Base-by-base conservation (phyloP, 2,797 vertebrate genomes). In the Rhadinocentrus ornatus region DNA sequence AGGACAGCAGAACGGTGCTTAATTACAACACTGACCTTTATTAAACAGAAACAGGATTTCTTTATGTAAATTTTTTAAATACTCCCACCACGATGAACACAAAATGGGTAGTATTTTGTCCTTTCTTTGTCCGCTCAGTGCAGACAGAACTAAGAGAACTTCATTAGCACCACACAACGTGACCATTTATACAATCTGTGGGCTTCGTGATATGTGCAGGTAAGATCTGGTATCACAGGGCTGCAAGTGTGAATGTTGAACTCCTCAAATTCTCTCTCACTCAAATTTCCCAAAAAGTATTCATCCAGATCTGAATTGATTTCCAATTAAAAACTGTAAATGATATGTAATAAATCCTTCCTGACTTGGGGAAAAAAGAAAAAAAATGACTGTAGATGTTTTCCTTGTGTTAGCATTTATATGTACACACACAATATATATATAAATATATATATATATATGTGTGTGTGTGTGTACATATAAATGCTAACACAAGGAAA, bases 141-240 rank as follows among this genome's bases (percentile, higher is more conserved):
- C 56, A 57, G 20, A 50, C 27, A 77, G 68, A 59, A 85, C 67
- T 79, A 87, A 84, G 55, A 66, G 67, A 41, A 68, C 79, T 78
- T 63, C 70, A 77, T 54, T 63, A 77, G 46, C 24, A 20, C n/a
- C 57, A 18, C 31, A 68, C 32, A n/a, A 37, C 41, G 1, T 3
- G 12, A 72, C 57, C 16, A 66, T 63, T 77, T 34, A 65, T 50
- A 68, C 62, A 84, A 80, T 61, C 60, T 69, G 64, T 39, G 64
- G 58, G 6, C 65, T 50, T 37, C 62, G 18, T 71, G 82, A 86
- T 85, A 85, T 18, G 52, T 39, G 37, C 37, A 39, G 37, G 12
- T 29, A 59, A 69, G 53, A 35, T 58, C 29, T 29, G 18, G 66
- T 24, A 11, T 86, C 72, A 80, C 63, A 44, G 10, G 6, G 69